phyloP scores from a whole-genome alignment of 2,888 invertebrate species.

The Spatulosminthurus flaviceps region DNA sequence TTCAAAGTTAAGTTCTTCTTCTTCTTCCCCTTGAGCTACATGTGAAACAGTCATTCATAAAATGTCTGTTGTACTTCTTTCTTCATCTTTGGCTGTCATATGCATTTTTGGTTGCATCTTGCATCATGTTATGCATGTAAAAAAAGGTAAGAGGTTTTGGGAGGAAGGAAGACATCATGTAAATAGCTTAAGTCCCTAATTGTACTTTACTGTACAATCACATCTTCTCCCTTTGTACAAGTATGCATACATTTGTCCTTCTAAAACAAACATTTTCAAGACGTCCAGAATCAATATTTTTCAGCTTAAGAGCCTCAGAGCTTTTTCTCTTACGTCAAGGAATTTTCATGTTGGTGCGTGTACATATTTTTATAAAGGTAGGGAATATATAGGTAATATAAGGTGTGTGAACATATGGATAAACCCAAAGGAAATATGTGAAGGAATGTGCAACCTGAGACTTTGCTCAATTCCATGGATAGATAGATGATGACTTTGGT shows the following conservation, averaged over 20 bases:
- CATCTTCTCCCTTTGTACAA: conserved; percentile 11
- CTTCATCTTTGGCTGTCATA: neutral
- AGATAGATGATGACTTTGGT: neutral
- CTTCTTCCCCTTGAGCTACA: neutral
- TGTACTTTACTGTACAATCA: conserved; percentile 1
- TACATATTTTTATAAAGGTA: neutral
- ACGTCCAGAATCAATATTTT: conserved; percentile 13
- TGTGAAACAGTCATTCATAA: neutral
- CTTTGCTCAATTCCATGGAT: conserved; percentile 15
- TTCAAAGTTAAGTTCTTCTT: too few relatives aligned
- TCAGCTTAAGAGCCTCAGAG: neutral
- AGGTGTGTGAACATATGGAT: too few relatives aligned
- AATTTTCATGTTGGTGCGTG: neutral
- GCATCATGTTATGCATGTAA: too few relatives aligned
- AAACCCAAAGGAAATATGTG: too few relatives aligned
- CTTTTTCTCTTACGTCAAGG: neutral
- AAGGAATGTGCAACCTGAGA: conserved; percentile 24
- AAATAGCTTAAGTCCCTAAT: neutral
- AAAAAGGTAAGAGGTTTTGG: neutral
- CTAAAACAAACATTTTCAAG: conserved; percentile 19
- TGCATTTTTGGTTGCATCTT: too few relatives aligned
- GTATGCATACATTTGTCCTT: conserved; percentile 18
- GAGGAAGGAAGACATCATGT: neutral
- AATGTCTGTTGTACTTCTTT: neutral
- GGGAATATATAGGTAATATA: too few relatives aligned